Evolutionary conservation across 2,888 invertebrate species (phyloP).

Genomic region (Xestia sexstrigata): DNA sequence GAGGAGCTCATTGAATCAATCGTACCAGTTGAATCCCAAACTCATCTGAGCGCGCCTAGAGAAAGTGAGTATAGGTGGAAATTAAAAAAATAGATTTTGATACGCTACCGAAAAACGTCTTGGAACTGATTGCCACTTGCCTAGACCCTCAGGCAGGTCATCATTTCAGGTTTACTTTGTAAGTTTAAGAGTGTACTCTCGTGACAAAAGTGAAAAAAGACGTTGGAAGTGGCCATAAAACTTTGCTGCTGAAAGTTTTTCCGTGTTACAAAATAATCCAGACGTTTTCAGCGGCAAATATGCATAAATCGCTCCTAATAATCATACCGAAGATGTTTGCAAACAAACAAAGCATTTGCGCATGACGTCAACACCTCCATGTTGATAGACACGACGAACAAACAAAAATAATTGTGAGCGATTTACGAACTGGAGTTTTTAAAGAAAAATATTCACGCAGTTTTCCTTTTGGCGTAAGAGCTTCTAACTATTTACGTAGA

Average conservation of each 20-base stretch:
- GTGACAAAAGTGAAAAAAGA: neutral
- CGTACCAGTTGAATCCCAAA: no score
- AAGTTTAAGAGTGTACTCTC: neutral
- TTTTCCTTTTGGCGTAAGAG: slow-evolving; percentile 20
- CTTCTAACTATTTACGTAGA: neutral
- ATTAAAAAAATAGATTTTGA: neutral
- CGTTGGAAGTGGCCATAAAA: neutral
- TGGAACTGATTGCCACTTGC: neutral
- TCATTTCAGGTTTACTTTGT: neutral
- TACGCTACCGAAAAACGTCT: neutral
- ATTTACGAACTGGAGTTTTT: slow-evolving; percentile 9
- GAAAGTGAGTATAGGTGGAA: no score
- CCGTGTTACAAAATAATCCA: neutral
- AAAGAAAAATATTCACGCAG: slow-evolving; percentile 17
- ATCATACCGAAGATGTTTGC: slow-evolving; percentile 39
- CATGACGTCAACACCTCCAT: slow-evolving; percentile 40
- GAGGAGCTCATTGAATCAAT: neutral
- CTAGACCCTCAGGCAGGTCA: neutral
- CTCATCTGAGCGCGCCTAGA: no score
- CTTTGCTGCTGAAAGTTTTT: neutral
- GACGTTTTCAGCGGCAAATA: neutral
- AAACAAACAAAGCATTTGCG: slow-evolving; percentile 47
- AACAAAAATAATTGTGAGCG: slow-evolving; percentile 40
- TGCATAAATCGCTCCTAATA: slow-evolving; percentile 20
- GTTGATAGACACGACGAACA: slow-evolving; percentile 42